Conservation (phyloP, 2,888 invertebrate genomes). For the Rhagonycha lutea region DNA sequence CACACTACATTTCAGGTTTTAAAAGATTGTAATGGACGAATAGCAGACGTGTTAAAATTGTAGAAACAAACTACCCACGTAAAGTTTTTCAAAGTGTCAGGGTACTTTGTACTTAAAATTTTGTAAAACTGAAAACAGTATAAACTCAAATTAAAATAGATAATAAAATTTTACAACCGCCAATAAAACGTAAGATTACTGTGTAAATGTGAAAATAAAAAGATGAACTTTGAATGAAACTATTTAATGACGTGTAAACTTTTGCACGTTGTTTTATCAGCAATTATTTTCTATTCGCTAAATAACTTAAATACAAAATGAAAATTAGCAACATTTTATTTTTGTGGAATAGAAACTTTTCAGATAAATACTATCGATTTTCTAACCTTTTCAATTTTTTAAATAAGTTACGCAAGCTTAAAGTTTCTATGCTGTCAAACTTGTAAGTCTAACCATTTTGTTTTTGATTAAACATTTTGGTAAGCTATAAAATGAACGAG, state of each 20-base stretch:
- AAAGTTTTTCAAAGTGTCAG: not conserved
- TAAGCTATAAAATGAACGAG: not conserved
- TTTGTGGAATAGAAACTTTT: not conserved
- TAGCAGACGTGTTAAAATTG: not conserved
- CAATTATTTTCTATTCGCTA: not conserved
- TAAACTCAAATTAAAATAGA: not conserved
- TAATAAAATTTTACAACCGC: not conserved
- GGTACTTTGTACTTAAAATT: not conserved
- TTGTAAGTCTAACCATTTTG: not conserved
- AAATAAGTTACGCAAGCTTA: not conserved
- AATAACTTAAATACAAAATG: not conserved
- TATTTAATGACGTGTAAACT: slow-evolving; percentile 1
- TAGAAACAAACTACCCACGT: not conserved
- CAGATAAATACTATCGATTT: not conserved
- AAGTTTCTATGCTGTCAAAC: not conserved
- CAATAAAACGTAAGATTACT: not conserved
- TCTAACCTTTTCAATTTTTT: not conserved
- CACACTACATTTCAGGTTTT: not conserved
- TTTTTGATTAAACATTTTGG: not conserved
- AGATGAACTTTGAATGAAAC: not conserved
- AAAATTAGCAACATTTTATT: not conserved
- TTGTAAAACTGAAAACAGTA: not conserved
- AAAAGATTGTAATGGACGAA: not conserved
- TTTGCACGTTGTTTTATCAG: not conserved
- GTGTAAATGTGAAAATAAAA: not conserved